Evolutionary conservation across 2,113 vertebrate species (phyloP).

Genomic region (Paramisgurnus dabryanus): DNA sequence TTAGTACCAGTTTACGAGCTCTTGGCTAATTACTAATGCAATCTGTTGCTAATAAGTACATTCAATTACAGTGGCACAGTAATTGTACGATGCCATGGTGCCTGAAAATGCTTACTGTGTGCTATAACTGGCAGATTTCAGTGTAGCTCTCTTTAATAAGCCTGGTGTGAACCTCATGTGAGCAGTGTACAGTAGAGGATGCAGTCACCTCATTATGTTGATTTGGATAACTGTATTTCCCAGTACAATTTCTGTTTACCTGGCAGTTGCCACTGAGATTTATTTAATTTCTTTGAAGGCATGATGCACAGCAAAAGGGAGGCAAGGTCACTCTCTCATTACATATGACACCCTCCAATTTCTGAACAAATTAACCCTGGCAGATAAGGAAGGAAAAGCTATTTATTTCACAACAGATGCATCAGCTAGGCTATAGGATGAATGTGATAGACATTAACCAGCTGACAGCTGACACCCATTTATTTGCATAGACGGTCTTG

Average conservation of each 20-base stretch:
- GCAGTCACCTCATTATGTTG: neutral
- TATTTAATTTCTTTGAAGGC: neutral
- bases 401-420: neutral
- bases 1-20: too few species aligned
- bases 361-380: constrained; percentile 6
- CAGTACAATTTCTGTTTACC: constrained; percentile 19
- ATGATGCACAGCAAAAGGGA: neutral
- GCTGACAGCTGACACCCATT: neutral
- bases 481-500: neutral
- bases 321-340: neutral
- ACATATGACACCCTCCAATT: neutral
- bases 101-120: neutral
- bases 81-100: neutral
- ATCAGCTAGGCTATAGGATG: neutral
- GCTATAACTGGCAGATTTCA: constrained; percentile 3
- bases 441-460: neutral
- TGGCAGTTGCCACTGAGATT: neutral
- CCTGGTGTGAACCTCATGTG: constrained; percentile 1
- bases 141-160: neutral
- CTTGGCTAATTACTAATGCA: too few species aligned
- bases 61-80: neutral
- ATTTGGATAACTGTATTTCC: constrained; percentile 17
- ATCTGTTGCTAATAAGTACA: too few species aligned
- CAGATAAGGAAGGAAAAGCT: constrained; percentile 1
- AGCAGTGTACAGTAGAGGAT: neutral